A percentile compares a stretch with the other conserved stretches of the same genome.
These are phyloP conservation scores for Scaptomyza parva DNA, from an alignment of 2,888 invertebrate species.

Conservation along the genomic window DNA sequence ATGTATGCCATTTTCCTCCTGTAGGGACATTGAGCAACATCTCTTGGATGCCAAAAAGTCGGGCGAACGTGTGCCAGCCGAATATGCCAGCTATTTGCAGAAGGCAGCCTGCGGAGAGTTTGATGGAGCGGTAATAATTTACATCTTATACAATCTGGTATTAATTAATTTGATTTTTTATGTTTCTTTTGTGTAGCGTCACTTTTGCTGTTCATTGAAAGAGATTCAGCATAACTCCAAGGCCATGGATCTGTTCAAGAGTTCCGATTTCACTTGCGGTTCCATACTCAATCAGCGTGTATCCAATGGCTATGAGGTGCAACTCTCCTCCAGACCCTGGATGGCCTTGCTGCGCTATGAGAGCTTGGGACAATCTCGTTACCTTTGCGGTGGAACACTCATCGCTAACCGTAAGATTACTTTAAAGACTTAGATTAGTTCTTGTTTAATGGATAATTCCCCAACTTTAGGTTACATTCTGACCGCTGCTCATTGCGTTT, in stretches of 20 bases:
- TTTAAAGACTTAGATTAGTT: too few species aligned
- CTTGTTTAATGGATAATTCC: too few species aligned
- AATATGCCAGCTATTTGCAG: constrained; percentile 50
- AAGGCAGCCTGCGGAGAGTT: constrained; percentile 59
- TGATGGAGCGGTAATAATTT: constrained; percentile 49
- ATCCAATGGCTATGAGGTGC: constrained; percentile 70
- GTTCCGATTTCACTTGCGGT: constrained; percentile 57
- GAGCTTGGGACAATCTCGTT: constrained; percentile 45
- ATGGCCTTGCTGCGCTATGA: constrained; percentile 72
- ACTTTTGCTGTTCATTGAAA: constrained; percentile 67
- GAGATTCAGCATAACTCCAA: constrained; percentile 73
- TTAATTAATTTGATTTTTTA: neutral
- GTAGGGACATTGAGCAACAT: constrained; percentile 56
- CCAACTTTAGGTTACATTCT: constrained; percentile 65
- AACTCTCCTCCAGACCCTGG: constrained; percentile 74
- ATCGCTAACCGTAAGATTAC: constrained; percentile 60
- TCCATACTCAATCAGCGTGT: constrained; percentile 59
- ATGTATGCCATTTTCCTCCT: constrained; percentile 75
- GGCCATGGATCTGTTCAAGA: constrained; percentile 53
- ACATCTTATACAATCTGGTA: neutral
- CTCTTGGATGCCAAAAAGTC: constrained; percentile 36
- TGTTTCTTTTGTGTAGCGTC: constrained; percentile 49
- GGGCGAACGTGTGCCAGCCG: constrained; percentile 29
- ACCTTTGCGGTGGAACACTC: constrained; percentile 72
- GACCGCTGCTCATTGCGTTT: constrained; percentile 76